Evolutionary conservation across 2,888 invertebrate genomes (phyloP), one percentile per base, ranked within the genome.

Genomic region (Fragum whitleyi): DNA sequence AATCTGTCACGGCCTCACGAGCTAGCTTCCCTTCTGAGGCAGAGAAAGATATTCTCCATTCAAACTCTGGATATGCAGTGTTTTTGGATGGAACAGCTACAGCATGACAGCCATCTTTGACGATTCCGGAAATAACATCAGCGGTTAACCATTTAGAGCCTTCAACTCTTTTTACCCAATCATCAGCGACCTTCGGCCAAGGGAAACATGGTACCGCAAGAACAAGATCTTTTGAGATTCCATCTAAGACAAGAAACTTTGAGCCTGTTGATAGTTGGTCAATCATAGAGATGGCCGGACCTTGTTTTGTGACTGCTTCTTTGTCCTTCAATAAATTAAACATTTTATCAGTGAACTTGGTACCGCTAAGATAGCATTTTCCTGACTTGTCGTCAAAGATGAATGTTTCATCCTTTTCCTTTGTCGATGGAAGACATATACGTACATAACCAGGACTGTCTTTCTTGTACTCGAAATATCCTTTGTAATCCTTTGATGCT

Each of bases 21-120:
- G 78, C 75, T n/a, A 81, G 26, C 14, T 39, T 39, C 23, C 77
- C 77, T 73, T 81, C 81, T 0, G 78, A 71, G 16, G 72, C 74
- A 16, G 81, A 74, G 69, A 81, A 81, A 0, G 81, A 81, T 16
- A 81, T 16, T 61, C 81, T 78, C 78, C 81, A 81, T 62, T 78
- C 81, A 16, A 69, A 28, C 0, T 81, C 78, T 14, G 81, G 81
- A 9, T 21, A 42, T 6, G 9, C n/a, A 14, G 72, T 75, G 21
- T 21, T 36, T 32, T 73, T 75, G 5, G 74, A 75, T 26, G 81
- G 71, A 16, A 78, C 75, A 6, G 72, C 74, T 2, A 81, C 81
- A 23, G 75, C 71, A 65, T 81, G 75, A 51, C 74, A 78, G 7
- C 81, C 81, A 28, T 57, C 78, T 14, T 26, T 21, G 23, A 75